Percentiles rank a stretch among this genome's conserved stretches.
phyloP scores from a whole-genome alignment of 2,797 vertebrate genomes.

The Cuniculus paca region DNA sequence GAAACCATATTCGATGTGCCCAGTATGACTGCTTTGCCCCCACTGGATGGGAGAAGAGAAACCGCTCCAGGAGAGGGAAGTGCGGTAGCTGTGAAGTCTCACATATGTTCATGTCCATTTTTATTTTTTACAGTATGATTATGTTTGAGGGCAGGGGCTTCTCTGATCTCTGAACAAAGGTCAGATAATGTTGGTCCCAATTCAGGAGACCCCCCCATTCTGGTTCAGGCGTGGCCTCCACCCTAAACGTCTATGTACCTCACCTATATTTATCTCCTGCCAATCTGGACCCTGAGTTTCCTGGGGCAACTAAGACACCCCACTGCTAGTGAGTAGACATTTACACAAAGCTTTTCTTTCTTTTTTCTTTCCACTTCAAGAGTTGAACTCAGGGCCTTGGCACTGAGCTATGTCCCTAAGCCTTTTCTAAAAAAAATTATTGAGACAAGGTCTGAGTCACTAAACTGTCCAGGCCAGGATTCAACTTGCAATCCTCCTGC shows the following conservation, averaged over 20 bases:
- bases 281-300: background rate
- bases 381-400: background rate
- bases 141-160: accelerated
- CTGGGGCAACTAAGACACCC: too few species aligned
- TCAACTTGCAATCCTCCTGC: background rate
- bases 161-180: background rate
- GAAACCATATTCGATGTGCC: accelerated
- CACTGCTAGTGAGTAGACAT: accelerated
- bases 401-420: background rate
- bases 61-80: accelerated
- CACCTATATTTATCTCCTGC: background rate
- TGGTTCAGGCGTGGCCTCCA: accelerated
- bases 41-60: accelerated
- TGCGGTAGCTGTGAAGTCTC: accelerated
- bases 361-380: background rate
- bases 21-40: accelerated
- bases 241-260: accelerated
- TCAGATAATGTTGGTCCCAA: background rate
- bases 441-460: background rate
- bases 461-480: background rate
- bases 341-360: background rate
- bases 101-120: accelerated
- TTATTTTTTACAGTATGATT: accelerated
- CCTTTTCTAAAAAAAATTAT: background rate
- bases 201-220: accelerated